Base-by-base conservation (phyloP, 2,797 vertebrate genomes). In the Cygnus olor region DNA sequence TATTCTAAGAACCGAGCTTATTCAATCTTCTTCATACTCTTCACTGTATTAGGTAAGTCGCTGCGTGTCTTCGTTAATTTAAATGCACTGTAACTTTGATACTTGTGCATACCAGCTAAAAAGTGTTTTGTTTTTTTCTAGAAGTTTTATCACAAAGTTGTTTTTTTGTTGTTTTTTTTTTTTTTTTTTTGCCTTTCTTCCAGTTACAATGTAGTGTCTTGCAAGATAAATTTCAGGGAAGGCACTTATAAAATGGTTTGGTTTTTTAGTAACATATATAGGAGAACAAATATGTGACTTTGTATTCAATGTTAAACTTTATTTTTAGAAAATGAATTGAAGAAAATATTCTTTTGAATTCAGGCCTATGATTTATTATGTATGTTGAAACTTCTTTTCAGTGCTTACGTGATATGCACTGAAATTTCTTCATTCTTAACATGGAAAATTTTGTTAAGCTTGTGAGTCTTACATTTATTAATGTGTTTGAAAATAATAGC, bases 31-130 rank as follows among this genome's bases (percentile, higher is more conserved):
- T 99, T 99, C 91, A 98, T 99, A 56, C 71, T 98, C 56, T 99
- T 99, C 97, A 99, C 98, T 68, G 98, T 99, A 6, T 98, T 99
- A 8, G 99, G 99, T 99, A 89, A 98, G 99, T 95, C 77, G 28
- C 6, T 14, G 38, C 16, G 66, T 73, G 21, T 40, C 53, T 73
- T 77, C 27, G 58, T 45, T n/a, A 44, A 2, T 11, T 70, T 79
- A 36, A 85, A 40, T 79, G 22, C 21, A n/a, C 10, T 85, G 65
- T 34, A 49, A 4, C n/a, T 76, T 80, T 40, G 45, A 27, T 14
- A n/a, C 7, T n/a, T 58, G 36, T 54, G n/a, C 57, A 11, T 72
- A 6, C 9, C 27, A 88, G 6, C 32, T 63, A 5, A 24, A 30
- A 28, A 4, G 5, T n/a, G 16, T 36, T 78, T 61, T 38, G 3